A percentile compares a stretch with the other conserved stretches of the same genome.
Conservation (phyloP, 53 echinoderm and acorn worm species). For the Holothuria scabra region DNA sequence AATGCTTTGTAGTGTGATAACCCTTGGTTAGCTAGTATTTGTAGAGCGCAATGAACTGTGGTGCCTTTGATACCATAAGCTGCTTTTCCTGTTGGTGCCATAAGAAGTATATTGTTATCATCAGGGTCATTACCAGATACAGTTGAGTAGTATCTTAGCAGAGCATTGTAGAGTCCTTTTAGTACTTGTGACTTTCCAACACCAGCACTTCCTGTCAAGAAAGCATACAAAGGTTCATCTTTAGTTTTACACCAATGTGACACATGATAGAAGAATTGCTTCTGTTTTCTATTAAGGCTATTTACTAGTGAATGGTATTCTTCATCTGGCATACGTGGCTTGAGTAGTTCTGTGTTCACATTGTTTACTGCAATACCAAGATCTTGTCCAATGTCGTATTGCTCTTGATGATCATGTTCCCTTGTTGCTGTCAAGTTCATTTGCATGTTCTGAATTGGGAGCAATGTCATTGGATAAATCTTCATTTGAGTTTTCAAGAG, state of each 20-base stretch:
- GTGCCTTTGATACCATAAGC: constrained; percentile 57
- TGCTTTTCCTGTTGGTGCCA: no score
- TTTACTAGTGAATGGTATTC: constrained; percentile 53
- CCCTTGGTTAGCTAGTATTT: constrained; percentile 58
- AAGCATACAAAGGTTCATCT: constrained; percentile 47
- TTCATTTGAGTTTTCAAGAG: constrained; percentile 19
- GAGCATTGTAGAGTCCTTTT: no score
- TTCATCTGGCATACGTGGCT: constrained; percentile 54
- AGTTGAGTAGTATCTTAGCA: constrained; percentile 50
- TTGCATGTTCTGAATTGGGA: background rate
- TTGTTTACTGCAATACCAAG: constrained; percentile 54
- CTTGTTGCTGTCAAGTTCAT: constrained; percentile 28
- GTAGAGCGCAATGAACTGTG: constrained; percentile 54
- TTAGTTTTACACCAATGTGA: constrained; percentile 51
- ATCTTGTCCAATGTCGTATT: constrained; percentile 55
- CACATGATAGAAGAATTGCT: constrained; percentile 64
- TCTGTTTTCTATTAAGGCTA: constrained; percentile 52
- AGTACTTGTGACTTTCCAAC: constrained; percentile 62
- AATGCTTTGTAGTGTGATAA: constrained; percentile 51
- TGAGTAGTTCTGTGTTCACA: constrained; percentile 29
- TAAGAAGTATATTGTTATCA: constrained; percentile 34
- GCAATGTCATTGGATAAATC: constrained; percentile 1
- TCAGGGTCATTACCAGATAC: constrained; percentile 50
- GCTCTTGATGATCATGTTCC: constrained; percentile 6
- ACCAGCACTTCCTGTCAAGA: constrained; percentile 70